phyloP scores from a whole-genome alignment of 2,797 vertebrate species.

The Pygocentrus nattereri region DNA sequence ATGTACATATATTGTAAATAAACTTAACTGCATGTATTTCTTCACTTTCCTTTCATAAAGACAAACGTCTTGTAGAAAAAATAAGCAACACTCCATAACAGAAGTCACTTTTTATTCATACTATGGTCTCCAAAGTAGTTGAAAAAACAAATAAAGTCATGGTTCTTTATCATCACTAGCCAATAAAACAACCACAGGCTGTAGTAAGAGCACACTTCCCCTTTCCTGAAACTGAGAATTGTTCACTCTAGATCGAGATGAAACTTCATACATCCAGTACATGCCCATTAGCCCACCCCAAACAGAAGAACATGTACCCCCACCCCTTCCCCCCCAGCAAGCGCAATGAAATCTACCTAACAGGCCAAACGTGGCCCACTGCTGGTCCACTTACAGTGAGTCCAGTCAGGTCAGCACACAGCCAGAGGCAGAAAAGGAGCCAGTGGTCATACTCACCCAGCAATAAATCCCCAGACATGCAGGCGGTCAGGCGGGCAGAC shows the following conservation, averaged over 20 bases:
- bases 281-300: slow-evolving; percentile 10
- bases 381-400: slow-evolving; percentile 31
- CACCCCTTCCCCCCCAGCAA: neutral
- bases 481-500: slow-evolving; percentile 49
- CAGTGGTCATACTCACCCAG: slow-evolving; percentile 78
- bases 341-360: slow-evolving; percentile 27
- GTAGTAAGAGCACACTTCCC: slow-evolving; percentile 14
- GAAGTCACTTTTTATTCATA: neutral
- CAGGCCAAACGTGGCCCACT: slow-evolving; percentile 9
- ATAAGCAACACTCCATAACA: neutral
- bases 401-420: slow-evolving; percentile 37
- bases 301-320: slow-evolving; percentile 11
- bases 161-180: neutral
- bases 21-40: neutral
- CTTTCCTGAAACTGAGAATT: neutral
- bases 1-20: neutral
- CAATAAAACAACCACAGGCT: slow-evolving; percentile 14
- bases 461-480: slow-evolving; percentile 79
- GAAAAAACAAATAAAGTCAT: neutral
- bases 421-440: slow-evolving; percentile 54
- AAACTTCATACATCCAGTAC: slow-evolving; percentile 3
- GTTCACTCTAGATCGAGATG: neutral
- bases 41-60: neutral
- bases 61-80: neutral
- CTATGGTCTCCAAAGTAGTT: neutral